A percentile compares a stretch with the other conserved stretches of the same genome.
Evolutionary conservation across 2,888 invertebrate genomes (phyloP).

Genomic region (Himalopsyche anomala): DNA sequence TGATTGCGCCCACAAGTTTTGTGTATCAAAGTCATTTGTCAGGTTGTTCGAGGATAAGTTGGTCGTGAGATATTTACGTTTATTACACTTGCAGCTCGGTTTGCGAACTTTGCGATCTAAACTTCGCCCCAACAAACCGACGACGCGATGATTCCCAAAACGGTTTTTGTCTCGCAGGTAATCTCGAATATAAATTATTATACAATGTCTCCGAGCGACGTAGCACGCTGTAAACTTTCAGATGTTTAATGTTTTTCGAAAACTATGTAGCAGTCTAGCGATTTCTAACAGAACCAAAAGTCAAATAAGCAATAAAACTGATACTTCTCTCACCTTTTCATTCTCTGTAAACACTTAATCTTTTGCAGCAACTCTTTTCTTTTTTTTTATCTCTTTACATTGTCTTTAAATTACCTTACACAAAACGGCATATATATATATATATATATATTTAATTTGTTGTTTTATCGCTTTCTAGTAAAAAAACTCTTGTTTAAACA

Average conservation of each 20-base stretch:
- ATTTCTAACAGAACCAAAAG: no score
- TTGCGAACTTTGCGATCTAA: background rate
- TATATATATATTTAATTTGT: no score
- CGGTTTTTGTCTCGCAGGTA: conserved; percentile 24
- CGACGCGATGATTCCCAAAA: conserved; percentile 22
- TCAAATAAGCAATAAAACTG: no score
- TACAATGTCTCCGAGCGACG: background rate
- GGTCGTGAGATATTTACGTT: conserved; percentile 34
- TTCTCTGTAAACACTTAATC: no score
- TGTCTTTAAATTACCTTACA: no score
- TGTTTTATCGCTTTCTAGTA: no score
- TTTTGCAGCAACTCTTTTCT: no score
- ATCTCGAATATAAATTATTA: conserved; percentile 16
- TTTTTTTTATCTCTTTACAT: no score
- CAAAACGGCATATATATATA: no score
- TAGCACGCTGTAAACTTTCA: conserved; percentile 2
- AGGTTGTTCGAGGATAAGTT: conserved; percentile 4
- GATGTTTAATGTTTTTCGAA: background rate
- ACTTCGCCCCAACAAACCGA: conserved; percentile 14
- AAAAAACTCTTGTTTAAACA: no score
- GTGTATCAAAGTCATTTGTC: conserved; percentile 34
- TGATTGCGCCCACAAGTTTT: conserved; percentile 21
- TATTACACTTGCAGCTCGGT: conserved; percentile 30
- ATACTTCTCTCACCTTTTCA: no score
- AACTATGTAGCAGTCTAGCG: background rate